These are phyloP conservation scores for Mesembrinibis cayennensis DNA, from an alignment of 2,113 vertebrate species.

Conservation along the genomic window DNA sequence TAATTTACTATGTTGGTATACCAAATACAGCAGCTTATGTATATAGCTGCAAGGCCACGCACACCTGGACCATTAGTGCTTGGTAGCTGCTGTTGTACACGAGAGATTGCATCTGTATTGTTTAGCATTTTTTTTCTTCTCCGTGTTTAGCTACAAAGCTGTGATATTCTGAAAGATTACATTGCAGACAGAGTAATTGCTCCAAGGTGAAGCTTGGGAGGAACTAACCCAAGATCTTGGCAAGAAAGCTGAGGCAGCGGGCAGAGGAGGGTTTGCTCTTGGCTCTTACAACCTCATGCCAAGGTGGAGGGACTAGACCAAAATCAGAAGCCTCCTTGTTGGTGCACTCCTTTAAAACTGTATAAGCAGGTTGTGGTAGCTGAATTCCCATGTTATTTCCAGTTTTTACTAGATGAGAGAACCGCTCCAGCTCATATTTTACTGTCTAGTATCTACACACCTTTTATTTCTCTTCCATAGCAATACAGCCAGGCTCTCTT, in stretches of 20 bases:
- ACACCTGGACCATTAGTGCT: neutral
- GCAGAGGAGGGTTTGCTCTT: neutral
- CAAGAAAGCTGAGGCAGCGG: neutral
- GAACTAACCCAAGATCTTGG: neutral
- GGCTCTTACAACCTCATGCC: neutral
- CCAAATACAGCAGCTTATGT: neutral
- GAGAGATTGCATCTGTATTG: neutral
- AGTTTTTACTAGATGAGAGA: neutral
- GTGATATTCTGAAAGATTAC: too few species aligned
- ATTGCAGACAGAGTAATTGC: neutral
- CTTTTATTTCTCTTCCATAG: neutral
- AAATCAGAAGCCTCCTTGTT: neutral
- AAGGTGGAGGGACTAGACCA: neutral
- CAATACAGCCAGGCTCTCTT: neutral
- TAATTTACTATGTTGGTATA: neutral
- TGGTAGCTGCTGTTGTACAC: neutral
- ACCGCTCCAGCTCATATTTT: neutral
- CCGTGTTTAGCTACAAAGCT: neutral
- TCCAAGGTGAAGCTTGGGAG: neutral
- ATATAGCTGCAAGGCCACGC: neutral
- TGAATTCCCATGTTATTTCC: neutral
- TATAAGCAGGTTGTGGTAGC: neutral
- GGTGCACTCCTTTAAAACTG: neutral
- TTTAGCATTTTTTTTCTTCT: neutral
- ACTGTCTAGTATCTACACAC: neutral